Percentiles rank a stretch among this genome's conserved stretches.
These are phyloP conservation scores for Isurus oxyrinchus DNA, from an alignment of 2,113 vertebrate genomes.

Conservation along the genomic window DNA sequence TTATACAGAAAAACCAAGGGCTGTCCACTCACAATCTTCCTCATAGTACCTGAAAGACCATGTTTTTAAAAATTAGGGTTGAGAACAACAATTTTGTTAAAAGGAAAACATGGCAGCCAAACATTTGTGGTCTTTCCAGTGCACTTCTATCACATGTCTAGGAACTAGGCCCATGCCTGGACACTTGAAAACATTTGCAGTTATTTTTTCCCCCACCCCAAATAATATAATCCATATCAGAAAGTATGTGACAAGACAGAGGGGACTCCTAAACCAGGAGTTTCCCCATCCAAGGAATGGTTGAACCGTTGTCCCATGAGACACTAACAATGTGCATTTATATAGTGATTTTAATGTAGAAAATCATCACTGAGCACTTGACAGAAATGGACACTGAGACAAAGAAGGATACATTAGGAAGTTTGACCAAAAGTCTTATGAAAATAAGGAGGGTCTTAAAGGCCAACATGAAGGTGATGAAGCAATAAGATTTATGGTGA, in stretches of 20 bases:
- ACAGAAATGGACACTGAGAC: not conserved
- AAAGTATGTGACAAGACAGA: not conserved
- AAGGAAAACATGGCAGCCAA: not conserved
- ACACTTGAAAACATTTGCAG: not conserved
- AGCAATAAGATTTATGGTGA: not conserved
- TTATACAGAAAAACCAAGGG: not conserved
- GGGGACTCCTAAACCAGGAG: not conserved
- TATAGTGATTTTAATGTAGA: not conserved
- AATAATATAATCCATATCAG: not conserved
- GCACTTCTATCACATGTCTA: not conserved
- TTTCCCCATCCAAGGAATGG: not conserved
- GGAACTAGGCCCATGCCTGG: not conserved
- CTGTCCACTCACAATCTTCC: not conserved
- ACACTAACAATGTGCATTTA: not conserved
- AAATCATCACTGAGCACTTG: not conserved
- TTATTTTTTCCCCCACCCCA: not conserved
- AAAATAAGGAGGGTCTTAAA: not conserved
- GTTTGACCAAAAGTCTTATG: not conserved
- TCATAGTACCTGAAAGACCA: not conserved
- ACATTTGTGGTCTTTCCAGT: not conserved
- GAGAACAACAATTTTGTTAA: not conserved
- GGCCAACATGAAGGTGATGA: not conserved
- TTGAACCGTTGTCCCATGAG: too few species aligned
- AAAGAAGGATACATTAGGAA: not conserved
- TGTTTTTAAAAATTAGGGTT: not conserved